Evolutionary conservation across 2,113 vertebrate genomes (phyloP).

Genomic region (Recurvirostra avosetta): DNA sequence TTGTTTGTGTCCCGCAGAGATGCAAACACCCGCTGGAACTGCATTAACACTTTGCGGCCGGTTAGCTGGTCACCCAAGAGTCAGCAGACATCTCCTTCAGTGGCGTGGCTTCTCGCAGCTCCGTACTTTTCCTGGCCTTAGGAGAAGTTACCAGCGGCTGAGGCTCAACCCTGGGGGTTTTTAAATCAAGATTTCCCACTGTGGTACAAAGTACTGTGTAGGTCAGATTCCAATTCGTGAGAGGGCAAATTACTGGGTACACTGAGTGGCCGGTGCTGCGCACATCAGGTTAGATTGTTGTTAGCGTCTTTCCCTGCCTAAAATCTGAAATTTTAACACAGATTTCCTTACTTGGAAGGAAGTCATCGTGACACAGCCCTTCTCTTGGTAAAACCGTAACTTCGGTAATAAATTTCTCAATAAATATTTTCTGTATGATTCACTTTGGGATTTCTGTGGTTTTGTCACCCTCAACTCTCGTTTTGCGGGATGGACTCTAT

Average conservation of each 20-base stretch:
- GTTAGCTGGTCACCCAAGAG: background rate
- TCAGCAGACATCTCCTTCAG: background rate
- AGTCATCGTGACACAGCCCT: background rate
- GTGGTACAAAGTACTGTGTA: background rate
- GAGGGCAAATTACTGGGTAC: background rate
- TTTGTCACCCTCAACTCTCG: background rate
- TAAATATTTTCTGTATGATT: background rate
- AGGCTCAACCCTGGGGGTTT: background rate
- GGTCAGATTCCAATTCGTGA: background rate
- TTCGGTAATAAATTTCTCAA: background rate
- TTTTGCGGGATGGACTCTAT: background rate
- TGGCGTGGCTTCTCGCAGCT: background rate
- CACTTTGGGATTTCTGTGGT: accelerated
- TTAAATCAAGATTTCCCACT: background rate
- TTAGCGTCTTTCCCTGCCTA: background rate
- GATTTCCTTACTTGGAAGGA: background rate
- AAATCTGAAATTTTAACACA: background rate
- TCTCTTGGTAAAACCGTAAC: background rate
- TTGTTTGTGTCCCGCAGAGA: background rate
- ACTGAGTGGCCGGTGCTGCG: accelerated
- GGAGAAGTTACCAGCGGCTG: background rate
- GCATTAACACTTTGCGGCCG: background rate
- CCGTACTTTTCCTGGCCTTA: background rate
- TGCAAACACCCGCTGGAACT: background rate
- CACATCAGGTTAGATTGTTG: background rate